Evolutionary conservation across 2,888 invertebrate genomes (phyloP), one percentile per base, ranked within the genome.

Genomic region (Drosophila setosimentum): DNA sequence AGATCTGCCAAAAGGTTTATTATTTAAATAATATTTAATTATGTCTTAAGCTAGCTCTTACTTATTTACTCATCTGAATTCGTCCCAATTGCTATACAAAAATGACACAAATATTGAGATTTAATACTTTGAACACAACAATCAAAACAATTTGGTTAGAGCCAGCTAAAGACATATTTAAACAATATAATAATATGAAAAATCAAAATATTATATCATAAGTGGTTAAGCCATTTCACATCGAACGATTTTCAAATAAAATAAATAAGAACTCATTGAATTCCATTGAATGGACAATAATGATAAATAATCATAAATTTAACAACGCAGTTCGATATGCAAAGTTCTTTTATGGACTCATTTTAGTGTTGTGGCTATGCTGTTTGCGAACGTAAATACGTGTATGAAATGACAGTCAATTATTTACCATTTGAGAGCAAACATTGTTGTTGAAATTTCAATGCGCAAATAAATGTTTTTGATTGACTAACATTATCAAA

Each of bases 361-460:
- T 8, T 45, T 45, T 8, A 24, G n/a, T 54, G 16, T 18, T 33
- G 21, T 27, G 27, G 29, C 8, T 13, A 4, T n/a, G 55, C 29
- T 11, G 40, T 5, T 10, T n/a, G 29, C 37, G 29, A 29, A 29
- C n/a, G 27, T 21, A 40, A 40, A 55, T 21, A 29, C 13, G 4
- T 40, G n/a, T 30, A 21, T 30, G 3, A 16, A 29, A 40, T 40
- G 29, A 1, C 37, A 29, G 37, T 57, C n/a, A 29, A 30, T 57
- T 57, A 40, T 40, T 57, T 40, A 8, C 16, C 21, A 57, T 30
- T 40, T 40, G 1, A n/a, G 30, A 13, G 40, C 40, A 57, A 57
- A 57, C 16, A 40, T 8, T 21, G 13, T 30, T 30, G 1, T 40
- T 57, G 37, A 13, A 27, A 37, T 30, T 29, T 29, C 29, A 30